Evolutionary conservation across 2,888 invertebrate species (phyloP).

Genomic region (Monoplex corrugatus): DNA sequence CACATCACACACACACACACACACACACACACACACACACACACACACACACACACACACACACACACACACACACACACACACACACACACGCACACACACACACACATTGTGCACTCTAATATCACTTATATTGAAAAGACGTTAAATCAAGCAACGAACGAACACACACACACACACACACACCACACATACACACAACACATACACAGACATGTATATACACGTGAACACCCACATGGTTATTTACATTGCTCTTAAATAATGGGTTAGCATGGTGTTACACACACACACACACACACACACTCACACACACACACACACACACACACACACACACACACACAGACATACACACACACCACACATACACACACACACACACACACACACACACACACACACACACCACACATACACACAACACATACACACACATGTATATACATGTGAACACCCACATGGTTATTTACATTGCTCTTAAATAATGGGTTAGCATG

Average conservation of each 20-base stretch:
- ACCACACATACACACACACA: not conserved
- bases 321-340: not conserved
- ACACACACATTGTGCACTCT: too few species aligned
- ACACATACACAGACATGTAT: not conserved
- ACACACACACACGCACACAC: not conserved
- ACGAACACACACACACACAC: too few species aligned
- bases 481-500: not conserved
- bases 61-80: not conserved
- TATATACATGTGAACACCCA: too few species aligned
- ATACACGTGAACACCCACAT: not conserved
- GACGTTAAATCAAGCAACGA: too few species aligned
- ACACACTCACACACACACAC: not conserved
- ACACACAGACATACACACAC: not conserved
- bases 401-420: too few species aligned
- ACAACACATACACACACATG: too few species aligned
- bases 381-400: too few species aligned
- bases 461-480: too few species aligned
- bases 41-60: not conserved
- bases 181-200: too few species aligned
- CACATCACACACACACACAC: slow-evolving; percentile 3
- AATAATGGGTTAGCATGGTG: not conserved
- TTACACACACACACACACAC: not conserved
- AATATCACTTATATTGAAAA: too few species aligned
- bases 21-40: not conserved
- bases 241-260: too few species aligned